These are phyloP conservation scores for Emydocephalus ijimae DNA, from an alignment of 2,113 vertebrate genomes.

Conservation along the genomic window DNA sequence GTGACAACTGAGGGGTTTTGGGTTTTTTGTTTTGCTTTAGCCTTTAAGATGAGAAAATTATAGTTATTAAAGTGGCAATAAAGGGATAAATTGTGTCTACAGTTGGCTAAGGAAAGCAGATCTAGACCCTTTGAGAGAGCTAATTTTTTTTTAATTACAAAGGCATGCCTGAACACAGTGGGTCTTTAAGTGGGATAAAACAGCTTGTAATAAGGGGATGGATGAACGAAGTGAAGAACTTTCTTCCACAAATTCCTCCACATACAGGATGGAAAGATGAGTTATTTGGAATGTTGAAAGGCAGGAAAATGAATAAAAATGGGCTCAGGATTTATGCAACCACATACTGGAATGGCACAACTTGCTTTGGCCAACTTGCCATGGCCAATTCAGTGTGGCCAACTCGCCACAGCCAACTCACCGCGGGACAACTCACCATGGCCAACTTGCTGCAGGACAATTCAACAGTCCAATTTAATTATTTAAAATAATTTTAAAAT, in stretches of 20 bases:
- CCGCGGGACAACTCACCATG: too few species aligned
- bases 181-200: background rate
- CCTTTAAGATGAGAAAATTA: background rate
- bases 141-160: background rate
- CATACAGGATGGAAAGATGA: background rate
- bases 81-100: background rate
- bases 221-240: background rate
- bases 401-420: too few species aligned
- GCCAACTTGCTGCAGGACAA: too few species aligned
- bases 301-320: background rate
- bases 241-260: background rate
- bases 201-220: background rate
- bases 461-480: too few species aligned
- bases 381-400: too few species aligned
- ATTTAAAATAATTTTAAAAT: too few species aligned
- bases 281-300: background rate
- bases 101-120: background rate
- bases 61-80: background rate
- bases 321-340: background rate
- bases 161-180: background rate
- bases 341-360: too few species aligned
- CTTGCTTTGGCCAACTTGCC: too few species aligned
- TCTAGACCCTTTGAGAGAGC: background rate
- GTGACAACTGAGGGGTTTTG: background rate
- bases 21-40: background rate